Base-by-base conservation (phyloP, 1,140 invertebrate genomes). In the Polypedilum vanderplanki region DNA sequence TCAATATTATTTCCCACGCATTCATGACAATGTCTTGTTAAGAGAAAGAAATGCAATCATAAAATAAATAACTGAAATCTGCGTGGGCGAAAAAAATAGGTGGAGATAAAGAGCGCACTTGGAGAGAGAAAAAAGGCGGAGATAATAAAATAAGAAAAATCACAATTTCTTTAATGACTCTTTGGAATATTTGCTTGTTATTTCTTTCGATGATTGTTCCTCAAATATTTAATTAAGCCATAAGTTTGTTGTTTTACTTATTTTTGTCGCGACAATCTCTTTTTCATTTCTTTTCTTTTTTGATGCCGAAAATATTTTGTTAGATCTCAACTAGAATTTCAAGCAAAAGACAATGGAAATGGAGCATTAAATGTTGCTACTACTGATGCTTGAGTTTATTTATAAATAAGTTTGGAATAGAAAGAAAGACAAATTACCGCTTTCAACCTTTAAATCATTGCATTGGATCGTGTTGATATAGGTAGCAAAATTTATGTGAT, bases 401-500 rank as follows among this genome's bases (percentile, higher is more conserved):
- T 57, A 57, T 57, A 57, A 57, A 20, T 70, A 4, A n/a, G 20
- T 22, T 17, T 18, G 65, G 17, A 70, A 67, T 67, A 20, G 64
- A 67, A 15, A 7, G 9, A 20, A n/a, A 70, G 65, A 70, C 65
- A 70, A 70, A 70, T 70, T 70, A 17, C 65, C 65, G 17, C 17
- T 22, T 57, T 57, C 46, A 57, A 57, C 46, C 65, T 70, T 22
- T 18, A 70, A 70, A 70, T 70, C 20, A 70, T 70, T 18, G 17
- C 65, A 7, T 22, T n/a, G 12, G 46, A 33, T 33, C 20, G 18
- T 9, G 65, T 22, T 22, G 17, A 70, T 18, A 22, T 70, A 70
- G 65, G 65, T 70, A 70, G 65, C 65, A 70, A 20, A 70, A 70
- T 70, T 70, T 18, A 70, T 70, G 65, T 70, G 46, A 57, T 70